Evolutionary conservation across 2,888 invertebrate species (phyloP).

Genomic region (Mythimna lalbum): DNA sequence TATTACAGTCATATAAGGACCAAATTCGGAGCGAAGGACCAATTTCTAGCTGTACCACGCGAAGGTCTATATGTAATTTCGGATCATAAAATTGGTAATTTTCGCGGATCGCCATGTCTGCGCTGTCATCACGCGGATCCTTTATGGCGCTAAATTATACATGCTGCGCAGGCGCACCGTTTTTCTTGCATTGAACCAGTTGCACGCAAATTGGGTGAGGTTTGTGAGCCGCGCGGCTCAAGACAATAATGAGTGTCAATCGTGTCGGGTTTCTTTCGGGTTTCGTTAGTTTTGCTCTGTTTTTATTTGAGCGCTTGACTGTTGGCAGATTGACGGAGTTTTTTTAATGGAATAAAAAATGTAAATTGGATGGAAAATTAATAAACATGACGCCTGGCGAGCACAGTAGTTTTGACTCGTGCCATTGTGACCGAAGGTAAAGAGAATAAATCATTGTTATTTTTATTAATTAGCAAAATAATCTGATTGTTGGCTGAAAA

Average conservation of each 20-base stretch:
- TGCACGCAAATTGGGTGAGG: slow-evolving; percentile 63
- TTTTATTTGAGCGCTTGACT: slow-evolving; percentile 35
- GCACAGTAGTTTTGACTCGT: neutral
- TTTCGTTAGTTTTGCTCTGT: slow-evolving; percentile 43
- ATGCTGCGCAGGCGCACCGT: slow-evolving; percentile 67
- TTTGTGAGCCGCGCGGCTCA: slow-evolving; percentile 37
- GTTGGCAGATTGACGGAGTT: slow-evolving; percentile 21
- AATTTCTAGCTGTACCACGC: slow-evolving; percentile 9
- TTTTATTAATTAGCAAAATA: neutral
- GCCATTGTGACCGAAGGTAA: neutral
- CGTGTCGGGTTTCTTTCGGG: slow-evolving; percentile 31
- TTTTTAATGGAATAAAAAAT: neutral
- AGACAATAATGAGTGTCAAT: slow-evolving; percentile 62
- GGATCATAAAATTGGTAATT: slow-evolving; percentile 78
- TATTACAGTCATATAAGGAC: slow-evolving; percentile 42
- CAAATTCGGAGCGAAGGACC: slow-evolving; percentile 30
- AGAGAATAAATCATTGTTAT: neutral
- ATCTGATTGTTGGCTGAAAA: neutral
- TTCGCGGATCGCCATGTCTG: slow-evolving; percentile 68
- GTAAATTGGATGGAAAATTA: neutral
- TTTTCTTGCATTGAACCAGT: slow-evolving; percentile 69
- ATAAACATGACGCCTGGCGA: neutral
- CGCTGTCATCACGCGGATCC: slow-evolving; percentile 79
- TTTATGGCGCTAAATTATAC: slow-evolving; percentile 81
- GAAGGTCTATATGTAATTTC: slow-evolving; percentile 72